Evolutionary conservation across 2,888 invertebrate species (phyloP).

Genomic region (Conistra vaccinii): DNA sequence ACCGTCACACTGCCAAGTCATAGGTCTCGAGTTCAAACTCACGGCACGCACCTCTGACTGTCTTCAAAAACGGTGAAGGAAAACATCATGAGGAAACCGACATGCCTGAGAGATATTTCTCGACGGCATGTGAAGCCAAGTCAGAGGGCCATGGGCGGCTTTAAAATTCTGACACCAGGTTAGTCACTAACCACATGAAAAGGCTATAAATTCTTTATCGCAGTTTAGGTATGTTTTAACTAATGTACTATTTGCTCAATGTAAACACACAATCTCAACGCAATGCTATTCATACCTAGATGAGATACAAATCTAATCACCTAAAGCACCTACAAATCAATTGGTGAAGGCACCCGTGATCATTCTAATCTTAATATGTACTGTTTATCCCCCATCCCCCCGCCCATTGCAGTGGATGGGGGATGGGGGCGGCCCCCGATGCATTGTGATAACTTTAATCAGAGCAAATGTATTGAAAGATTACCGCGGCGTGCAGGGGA

Average conservation of each 20-base stretch:
- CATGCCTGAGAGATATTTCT: too few species aligned
- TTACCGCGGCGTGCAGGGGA: slow-evolving; percentile 31
- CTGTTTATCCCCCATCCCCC: slow-evolving; percentile 28
- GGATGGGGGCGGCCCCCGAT: slow-evolving; percentile 13
- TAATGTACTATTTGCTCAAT: not conserved
- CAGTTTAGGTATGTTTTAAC: not conserved
- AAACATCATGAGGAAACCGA: too few species aligned
- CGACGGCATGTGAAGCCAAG: too few species aligned
- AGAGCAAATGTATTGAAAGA: slow-evolving; percentile 67
- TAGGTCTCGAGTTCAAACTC: too few species aligned
- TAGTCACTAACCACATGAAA: too few species aligned
- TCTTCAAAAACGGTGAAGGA: too few species aligned
- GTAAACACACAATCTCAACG: slow-evolving; percentile 1
- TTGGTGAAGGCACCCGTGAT: slow-evolving; percentile 44
- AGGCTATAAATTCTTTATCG: not conserved
- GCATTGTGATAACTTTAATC: slow-evolving; percentile 67
- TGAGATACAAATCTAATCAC: slow-evolving; percentile 16
- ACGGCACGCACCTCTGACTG: too few species aligned
- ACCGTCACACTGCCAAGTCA: too few species aligned
- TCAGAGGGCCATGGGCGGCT: too few species aligned
- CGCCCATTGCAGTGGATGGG: slow-evolving; percentile 17
- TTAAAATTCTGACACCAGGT: too few species aligned
- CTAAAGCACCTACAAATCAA: slow-evolving; percentile 56
- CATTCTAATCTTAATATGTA: slow-evolving; percentile 64
- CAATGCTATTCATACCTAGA: not conserved